phyloP scores from a whole-genome alignment of 2,113 vertebrate species.

The Hyaena hyaena region DNA sequence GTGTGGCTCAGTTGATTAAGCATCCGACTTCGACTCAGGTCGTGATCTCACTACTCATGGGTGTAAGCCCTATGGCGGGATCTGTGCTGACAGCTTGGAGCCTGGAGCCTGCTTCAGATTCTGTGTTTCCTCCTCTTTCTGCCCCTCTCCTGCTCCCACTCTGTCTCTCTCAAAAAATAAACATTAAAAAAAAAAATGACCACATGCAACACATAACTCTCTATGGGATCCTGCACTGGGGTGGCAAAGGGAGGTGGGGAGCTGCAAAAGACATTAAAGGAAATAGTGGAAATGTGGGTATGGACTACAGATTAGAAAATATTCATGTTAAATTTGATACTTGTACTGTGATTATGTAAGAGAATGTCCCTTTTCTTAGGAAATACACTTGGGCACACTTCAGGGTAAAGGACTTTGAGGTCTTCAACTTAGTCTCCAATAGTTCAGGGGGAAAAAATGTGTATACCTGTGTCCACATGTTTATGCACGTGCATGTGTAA shows the following conservation, averaged over 20 bases:
- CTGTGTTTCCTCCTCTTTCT: too few relatives aligned
- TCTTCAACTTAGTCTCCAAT: background rate
- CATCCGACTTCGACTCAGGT: too few relatives aligned
- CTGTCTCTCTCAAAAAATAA: too few relatives aligned
- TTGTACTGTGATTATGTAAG: background rate
- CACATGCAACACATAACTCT: background rate
- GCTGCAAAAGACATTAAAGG: background rate
- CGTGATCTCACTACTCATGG: too few relatives aligned
- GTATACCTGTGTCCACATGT: background rate
- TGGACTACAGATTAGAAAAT: background rate
- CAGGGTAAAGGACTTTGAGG: background rate
- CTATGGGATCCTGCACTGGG: background rate
- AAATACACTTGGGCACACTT: background rate
- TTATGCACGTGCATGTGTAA: too few relatives aligned
- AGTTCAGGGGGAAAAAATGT: background rate
- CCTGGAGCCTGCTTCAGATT: too few relatives aligned
- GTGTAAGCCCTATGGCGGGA: fast-evolving
- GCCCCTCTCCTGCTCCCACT: too few relatives aligned
- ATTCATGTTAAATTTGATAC: background rate
- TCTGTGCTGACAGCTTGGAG: too few relatives aligned
- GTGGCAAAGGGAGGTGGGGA: background rate
- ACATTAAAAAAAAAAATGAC: too few relatives aligned
- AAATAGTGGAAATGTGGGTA: background rate
- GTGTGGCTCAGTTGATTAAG: too few relatives aligned
- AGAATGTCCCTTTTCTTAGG: background rate